Base-by-base conservation (phyloP, 2,888 invertebrate species). In the Cyclophora punctaria region DNA sequence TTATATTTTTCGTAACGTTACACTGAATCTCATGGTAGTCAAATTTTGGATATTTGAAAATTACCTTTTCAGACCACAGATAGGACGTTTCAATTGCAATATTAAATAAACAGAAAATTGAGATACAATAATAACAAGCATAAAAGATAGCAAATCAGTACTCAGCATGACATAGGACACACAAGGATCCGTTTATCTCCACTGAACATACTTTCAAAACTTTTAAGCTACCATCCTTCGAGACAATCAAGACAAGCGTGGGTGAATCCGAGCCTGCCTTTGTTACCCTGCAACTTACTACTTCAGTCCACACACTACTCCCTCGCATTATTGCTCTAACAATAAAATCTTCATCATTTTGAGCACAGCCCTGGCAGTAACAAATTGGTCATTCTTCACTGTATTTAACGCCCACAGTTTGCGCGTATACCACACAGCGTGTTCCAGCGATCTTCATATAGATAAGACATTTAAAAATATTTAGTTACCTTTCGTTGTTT, bases 331-430 rank as follows among this genome's bases (percentile, higher is more conserved):
- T 37, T 75, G 71, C 64, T 67, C 56, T 62, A 64, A 80, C 75
- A 81, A 80, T 81, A 80, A 80, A 80, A 80, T 78, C 80, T 76
- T 76, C 78, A 82, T 80, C 79, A 76, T 78, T 75, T 67, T 67
- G 61, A 69, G 71, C 71, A 70, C 69, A 62, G 71, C 64, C 69
- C 64, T 67, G 71, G 75, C 71, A 80, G 78, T 78, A 75, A 83
- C 82, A 80, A 83, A 83, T 81, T 83, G 80, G 77, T 76, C 71
- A 77, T 80, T 77, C 77, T 77, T 80, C 78, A 78, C 70, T 50
- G 65, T 55, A 64, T 70, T 66, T 66, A 71, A 75, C 78, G 73
- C 80, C 81, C 75, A 82, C 82, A 49, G 61, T 47, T 55, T 62
- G 58, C 57, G 59, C 60, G 46, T 49, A 51, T 58, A 58, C 58